A percentile compares a stretch with the other conserved stretches of the same genome.
These are phyloP conservation scores for Atrina japonica DNA, from an alignment of 2,888 invertebrate genomes.

Conservation along the genomic window DNA sequence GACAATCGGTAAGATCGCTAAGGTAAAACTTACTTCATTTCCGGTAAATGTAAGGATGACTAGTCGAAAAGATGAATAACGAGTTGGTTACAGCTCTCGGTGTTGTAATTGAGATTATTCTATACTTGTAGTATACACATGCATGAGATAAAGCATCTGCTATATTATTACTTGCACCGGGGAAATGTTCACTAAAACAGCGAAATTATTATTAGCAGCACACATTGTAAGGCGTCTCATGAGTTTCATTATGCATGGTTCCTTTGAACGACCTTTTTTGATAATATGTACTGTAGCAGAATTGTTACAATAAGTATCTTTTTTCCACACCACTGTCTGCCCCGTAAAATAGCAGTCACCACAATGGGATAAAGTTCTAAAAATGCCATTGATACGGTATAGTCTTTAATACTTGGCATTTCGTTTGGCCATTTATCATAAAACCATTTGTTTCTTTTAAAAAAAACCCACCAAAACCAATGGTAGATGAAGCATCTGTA, in stretches of 20 bases:
- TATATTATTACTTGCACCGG: no score
- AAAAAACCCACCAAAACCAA: not conserved
- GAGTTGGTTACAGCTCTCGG: no score
- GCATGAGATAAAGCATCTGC: no score
- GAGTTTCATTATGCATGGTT: slow-evolving; percentile 25
- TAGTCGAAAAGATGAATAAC: no score
- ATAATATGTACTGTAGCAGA: slow-evolving; percentile 26
- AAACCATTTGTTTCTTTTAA: slow-evolving; percentile 1
- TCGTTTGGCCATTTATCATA: not conserved
- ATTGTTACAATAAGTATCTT: slow-evolving; percentile 36
- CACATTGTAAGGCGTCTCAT: slow-evolving; percentile 29
- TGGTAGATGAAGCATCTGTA: slow-evolving; percentile 10
- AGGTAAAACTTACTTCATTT: no score
- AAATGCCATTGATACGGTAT: not conserved
- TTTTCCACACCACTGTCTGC: slow-evolving; percentile 12
- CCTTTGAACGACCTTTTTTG: slow-evolving; percentile 32
- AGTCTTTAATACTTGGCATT: not conserved
- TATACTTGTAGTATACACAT: no score
- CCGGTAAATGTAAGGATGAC: no score
- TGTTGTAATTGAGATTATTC: no score
- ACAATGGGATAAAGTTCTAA: slow-evolving; percentile 16
- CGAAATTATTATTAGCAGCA: slow-evolving; percentile 22
- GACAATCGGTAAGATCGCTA: no score
- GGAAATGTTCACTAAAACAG: slow-evolving; percentile 20
- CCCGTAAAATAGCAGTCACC: slow-evolving; percentile 20